phyloP scores from a whole-genome alignment of 2,113 vertebrate genomes.

The Zosterops hypoxanthus region DNA sequence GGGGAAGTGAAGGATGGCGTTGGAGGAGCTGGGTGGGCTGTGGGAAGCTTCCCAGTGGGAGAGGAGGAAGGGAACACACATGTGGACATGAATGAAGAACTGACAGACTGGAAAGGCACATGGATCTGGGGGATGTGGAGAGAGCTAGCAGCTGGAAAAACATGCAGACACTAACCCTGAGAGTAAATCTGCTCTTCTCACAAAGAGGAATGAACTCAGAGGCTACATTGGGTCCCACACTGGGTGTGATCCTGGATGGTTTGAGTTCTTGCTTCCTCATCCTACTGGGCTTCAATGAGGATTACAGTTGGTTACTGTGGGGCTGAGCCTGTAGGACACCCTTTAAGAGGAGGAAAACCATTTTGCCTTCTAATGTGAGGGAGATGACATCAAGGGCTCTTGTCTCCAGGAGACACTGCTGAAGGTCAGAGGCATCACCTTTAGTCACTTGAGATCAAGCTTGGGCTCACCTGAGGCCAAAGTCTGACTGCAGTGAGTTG shows the following conservation, averaged over 20 bases:
- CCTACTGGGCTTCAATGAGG: neutral
- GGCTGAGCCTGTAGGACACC: neutral
- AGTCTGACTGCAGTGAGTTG: neutral
- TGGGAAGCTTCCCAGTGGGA: neutral
- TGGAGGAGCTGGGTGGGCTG: neutral
- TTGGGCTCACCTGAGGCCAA: neutral
- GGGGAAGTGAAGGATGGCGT: neutral
- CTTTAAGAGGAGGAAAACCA: neutral
- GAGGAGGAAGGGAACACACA: neutral
- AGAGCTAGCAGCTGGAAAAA: neutral
- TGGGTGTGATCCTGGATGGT: neutral
- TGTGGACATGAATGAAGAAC: neutral
- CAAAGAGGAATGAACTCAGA: neutral
- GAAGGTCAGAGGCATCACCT: neutral
- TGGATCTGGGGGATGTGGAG: neutral
- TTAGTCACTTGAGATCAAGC: neutral
- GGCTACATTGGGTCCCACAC: neutral
- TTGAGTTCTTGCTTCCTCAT: neutral
- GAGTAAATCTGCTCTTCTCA: neutral
- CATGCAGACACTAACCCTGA: neutral
- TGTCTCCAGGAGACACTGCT: neutral
- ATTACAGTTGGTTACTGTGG: neutral
- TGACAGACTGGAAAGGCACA: neutral
- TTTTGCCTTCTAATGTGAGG: neutral
- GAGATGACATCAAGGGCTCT: neutral